These are phyloP conservation scores for Cygnus buccinator DNA, from an alignment of 2,113 vertebrate species.

Conservation along the genomic window DNA sequence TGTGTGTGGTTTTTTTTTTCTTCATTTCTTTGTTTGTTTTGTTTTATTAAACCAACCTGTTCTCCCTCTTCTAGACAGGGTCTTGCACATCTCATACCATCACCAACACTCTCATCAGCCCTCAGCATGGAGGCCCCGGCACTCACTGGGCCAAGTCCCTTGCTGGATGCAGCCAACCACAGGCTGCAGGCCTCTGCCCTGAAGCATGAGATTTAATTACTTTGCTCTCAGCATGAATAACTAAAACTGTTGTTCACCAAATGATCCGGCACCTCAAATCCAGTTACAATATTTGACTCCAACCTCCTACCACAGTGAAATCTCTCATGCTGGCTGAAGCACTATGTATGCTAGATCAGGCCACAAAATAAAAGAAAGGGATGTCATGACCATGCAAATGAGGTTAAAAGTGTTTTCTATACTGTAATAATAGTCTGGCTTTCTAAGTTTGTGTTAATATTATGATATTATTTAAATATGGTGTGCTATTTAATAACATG, in stretches of 20 bases:
- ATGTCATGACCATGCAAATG: not conserved
- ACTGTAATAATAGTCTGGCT: not conserved
- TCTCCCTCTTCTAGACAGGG: not conserved
- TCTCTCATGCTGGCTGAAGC: not conserved
- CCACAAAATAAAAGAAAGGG: not conserved
- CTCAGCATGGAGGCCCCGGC: not conserved
- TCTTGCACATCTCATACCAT: not conserved
- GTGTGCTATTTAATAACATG: not conserved
- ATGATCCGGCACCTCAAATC: not conserved
- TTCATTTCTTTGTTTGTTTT: not conserved
- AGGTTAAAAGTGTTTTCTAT: not conserved
- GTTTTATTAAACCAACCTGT: not conserved
- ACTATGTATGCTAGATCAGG: not conserved
- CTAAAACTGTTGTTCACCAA: constrained; percentile 27
- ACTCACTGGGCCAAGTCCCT: not conserved
- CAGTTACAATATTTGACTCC: not conserved
- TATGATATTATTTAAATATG: not conserved
- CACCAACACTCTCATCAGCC: not conserved
- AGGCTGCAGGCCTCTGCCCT: not conserved
- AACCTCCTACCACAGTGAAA: not conserved
- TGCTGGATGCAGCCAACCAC: not conserved
- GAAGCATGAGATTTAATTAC: constrained; percentile 39
- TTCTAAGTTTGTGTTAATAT: not conserved
- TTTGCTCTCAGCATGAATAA: constrained; percentile 40
- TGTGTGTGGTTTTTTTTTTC: not conserved